Percentiles rank a stretch among this genome's conserved stretches.
Conservation (phyloP, 2,113 vertebrate species). For the Tragelaphus scriptus region DNA sequence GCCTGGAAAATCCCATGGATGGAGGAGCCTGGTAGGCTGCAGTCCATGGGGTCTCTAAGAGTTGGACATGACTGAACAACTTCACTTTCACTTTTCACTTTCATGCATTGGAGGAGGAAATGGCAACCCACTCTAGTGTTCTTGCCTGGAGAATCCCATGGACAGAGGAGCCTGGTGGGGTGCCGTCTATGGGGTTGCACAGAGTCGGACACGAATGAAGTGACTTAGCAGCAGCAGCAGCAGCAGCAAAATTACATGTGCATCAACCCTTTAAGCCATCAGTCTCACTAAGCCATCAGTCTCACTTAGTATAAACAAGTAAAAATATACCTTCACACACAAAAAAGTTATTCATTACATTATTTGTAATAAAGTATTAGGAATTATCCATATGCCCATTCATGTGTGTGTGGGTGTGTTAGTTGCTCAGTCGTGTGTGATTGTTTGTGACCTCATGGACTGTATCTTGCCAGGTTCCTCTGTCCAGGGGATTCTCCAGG, state of each 20-base stretch:
- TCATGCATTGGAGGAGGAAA: too few relatives aligned
- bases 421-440: not conserved
- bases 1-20: too few relatives aligned
- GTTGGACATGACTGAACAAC: too few relatives aligned
- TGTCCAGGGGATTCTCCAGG: not conserved
- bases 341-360: not conserved
- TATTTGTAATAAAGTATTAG: not conserved
- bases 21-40: too few relatives aligned
- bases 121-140: too few relatives aligned
- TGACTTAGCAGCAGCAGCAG: not conserved
- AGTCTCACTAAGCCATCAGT: not conserved
- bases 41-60: too few relatives aligned
- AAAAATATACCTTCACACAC: not conserved
- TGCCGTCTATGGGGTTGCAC: too few relatives aligned
- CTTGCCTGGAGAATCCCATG: too few relatives aligned
- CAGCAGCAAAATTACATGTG: not conserved
- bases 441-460: not conserved
- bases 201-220: too few relatives aligned
- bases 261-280: not conserved
- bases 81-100: too few relatives aligned
- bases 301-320: too few relatives aligned
- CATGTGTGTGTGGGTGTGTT: not conserved
- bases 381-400: not conserved
- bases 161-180: too few relatives aligned
- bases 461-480: not conserved